phyloP scores from a whole-genome alignment of 2,113 vertebrate species.

The Probosciger aterrimus region DNA sequence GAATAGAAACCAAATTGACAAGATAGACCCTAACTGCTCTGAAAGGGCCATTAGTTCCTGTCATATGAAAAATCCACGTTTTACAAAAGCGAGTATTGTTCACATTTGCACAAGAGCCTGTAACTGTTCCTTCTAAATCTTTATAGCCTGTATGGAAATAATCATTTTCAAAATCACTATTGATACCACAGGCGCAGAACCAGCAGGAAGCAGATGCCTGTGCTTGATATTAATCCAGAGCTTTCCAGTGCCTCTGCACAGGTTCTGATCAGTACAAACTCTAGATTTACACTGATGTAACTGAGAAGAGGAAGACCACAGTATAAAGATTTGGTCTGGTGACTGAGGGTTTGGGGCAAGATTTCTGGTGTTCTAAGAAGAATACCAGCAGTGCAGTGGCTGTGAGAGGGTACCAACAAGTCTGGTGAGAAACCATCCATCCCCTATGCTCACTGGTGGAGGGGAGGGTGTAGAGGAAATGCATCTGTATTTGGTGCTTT shows the following conservation, averaged over 20 bases:
- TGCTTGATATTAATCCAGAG: background rate
- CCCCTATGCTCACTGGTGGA: background rate
- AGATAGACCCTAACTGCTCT: slow-evolving; percentile 49
- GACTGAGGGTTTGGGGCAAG: background rate
- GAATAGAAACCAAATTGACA: slow-evolving; percentile 53
- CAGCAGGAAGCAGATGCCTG: background rate
- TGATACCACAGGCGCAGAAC: slow-evolving; percentile 6
- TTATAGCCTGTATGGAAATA: background rate
- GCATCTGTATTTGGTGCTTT: background rate
- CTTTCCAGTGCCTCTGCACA: background rate
- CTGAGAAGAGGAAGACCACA: background rate
- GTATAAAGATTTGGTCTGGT: background rate
- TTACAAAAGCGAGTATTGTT: slow-evolving; percentile 20
- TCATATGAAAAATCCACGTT: background rate
- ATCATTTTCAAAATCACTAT: slow-evolving; percentile 9
- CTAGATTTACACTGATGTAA: background rate
- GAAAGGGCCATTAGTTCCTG: slow-evolving; percentile 55
- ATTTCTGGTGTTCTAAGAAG: background rate
- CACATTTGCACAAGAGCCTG: slow-evolving; percentile 37
- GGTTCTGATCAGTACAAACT: background rate
- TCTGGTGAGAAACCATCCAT: background rate
- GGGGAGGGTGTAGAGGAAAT: background rate
- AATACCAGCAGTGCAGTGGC: background rate
- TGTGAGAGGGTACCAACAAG: background rate
- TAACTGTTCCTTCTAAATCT: slow-evolving; percentile 24